phyloP scores from a whole-genome alignment of 2,888 invertebrate species.

The Alviniconcha strummeri region DNA sequence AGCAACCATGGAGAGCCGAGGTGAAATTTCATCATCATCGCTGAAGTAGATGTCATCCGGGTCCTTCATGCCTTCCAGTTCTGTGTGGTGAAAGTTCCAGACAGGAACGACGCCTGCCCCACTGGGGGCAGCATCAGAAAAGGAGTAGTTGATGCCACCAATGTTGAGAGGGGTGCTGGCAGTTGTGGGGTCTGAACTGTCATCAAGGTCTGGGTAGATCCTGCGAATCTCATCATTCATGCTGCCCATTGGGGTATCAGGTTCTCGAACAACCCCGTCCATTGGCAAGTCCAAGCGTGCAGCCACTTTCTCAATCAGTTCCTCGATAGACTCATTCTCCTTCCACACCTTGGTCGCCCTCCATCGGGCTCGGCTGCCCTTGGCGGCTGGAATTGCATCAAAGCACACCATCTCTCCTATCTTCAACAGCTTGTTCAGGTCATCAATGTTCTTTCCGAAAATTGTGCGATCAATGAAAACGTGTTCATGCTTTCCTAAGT shows the following conservation, averaged over 20 bases:
- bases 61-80: constrained; percentile 63
- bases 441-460: constrained; percentile 69
- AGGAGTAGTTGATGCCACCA: constrained; percentile 63
- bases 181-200: constrained; percentile 48
- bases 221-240: constrained; percentile 70
- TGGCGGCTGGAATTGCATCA: constrained; percentile 73
- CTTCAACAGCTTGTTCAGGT: constrained; percentile 69
- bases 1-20: constrained; percentile 69
- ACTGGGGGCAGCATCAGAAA: constrained; percentile 70
- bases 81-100: constrained; percentile 69
- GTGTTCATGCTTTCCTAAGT: constrained; percentile 74
- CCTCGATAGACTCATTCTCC: constrained; percentile 69
- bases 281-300: constrained; percentile 57
- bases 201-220: constrained; percentile 66
- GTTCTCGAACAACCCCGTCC: constrained; percentile 51
- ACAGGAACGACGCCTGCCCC: constrained; percentile 71
- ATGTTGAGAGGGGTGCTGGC: constrained; percentile 58
- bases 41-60: constrained; percentile 64
- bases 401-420: constrained; percentile 72
- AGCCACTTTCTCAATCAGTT: constrained; percentile 63
- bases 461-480: constrained; percentile 74
- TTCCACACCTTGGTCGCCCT: constrained; percentile 73
- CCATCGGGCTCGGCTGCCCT: constrained; percentile 73
- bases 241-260: constrained; percentile 61
- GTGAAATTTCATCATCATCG: constrained; percentile 55